Evolutionary conservation across 2,888 invertebrate genomes (phyloP), one percentile per base, ranked within the genome.

Genomic region (Drosophila affinis): DNA sequence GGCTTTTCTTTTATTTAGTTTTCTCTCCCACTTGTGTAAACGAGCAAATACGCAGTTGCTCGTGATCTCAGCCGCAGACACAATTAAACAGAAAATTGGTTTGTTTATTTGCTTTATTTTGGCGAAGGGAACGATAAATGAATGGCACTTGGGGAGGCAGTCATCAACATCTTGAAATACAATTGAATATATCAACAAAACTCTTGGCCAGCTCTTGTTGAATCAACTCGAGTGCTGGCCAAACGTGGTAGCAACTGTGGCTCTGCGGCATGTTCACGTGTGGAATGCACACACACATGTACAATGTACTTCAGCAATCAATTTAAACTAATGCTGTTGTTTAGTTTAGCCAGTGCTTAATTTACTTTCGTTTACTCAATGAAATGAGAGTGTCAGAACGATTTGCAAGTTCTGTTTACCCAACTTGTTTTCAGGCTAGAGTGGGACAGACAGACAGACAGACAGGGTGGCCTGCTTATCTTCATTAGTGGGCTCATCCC

Each of bases 151-250:
- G 57, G 39, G 7, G 7, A 68, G 56, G 68, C 56, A 32, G 9
- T 53, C 45, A 52, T 61, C 56, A 58, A 57, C 68, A 52, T 27
- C 48, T 71, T 62, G 48, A 45, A 44, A 54, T 39, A 39, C 72
- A 84, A 81, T 84, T 84, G 64, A 81, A 78, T 84, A 74, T 67
- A 79, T 87, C 68, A 86, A 82, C 76, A 64, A 45, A n/a, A 32
- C 67, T 80, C 52, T 53, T 52, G 53, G 12, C 45, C 32, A 12
- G 59, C 55, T 46, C 62, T 52, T 56, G 29, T 29, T 49, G 39
- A 61, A 29, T 39, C 39, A 39, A 39, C 39, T 39, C 39, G n/a
- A 39, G 39, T 39, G n/a, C n/a, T 39, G 39, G 0, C 7, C 7
- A 2, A 14, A 5, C 14, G 2, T 2, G 5, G 14, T 6, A 14